These are phyloP conservation scores for Ctenopoma multispine DNA, from an alignment of 2,797 vertebrate species.

Conservation along the genomic window DNA sequence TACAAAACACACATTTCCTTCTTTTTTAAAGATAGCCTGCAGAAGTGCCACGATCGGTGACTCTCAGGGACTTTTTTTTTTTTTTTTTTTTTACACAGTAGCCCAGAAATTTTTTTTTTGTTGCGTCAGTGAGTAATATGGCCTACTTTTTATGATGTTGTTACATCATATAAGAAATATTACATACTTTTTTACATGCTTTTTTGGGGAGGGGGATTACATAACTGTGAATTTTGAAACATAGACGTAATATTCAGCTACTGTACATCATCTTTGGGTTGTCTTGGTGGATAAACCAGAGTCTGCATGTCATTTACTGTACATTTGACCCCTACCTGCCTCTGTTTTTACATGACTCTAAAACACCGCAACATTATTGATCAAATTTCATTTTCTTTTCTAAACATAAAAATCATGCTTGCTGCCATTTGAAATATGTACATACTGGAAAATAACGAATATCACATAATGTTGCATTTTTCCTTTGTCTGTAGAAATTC, in stretches of 20 bases:
- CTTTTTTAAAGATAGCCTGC: slow-evolving; percentile 65
- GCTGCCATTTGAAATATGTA: not conserved
- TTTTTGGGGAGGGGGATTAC: slow-evolving; percentile 60
- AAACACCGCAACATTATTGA: not conserved
- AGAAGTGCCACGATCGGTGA: slow-evolving; percentile 62
- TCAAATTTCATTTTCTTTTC: not conserved
- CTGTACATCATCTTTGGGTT: slow-evolving; percentile 26
- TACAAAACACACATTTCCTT: slow-evolving; percentile 65
- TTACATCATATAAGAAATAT: slow-evolving; percentile 75
- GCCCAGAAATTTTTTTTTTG: slow-evolving; percentile 67
- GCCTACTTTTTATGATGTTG: slow-evolving; percentile 72
- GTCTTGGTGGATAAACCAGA: slow-evolving; percentile 26
- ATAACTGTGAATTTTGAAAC: slow-evolving; percentile 60
- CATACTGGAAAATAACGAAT: not conserved
- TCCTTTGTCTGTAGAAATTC: too few relatives aligned
- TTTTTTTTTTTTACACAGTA: slow-evolving; percentile 49
- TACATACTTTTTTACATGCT: slow-evolving; percentile 61
- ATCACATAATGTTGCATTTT: too few relatives aligned
- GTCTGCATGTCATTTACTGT: slow-evolving; percentile 2
- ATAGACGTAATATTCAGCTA: slow-evolving; percentile 45
- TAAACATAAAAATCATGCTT: not conserved
- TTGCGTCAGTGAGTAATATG: slow-evolving; percentile 76
- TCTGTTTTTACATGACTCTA: slow-evolving; percentile 11
- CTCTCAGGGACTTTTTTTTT: slow-evolving; percentile 55
- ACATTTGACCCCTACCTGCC: slow-evolving; percentile 8